Evolutionary conservation across 2,888 invertebrate species (phyloP).

Genomic region (Peribatodes rhomboidaria): DNA sequence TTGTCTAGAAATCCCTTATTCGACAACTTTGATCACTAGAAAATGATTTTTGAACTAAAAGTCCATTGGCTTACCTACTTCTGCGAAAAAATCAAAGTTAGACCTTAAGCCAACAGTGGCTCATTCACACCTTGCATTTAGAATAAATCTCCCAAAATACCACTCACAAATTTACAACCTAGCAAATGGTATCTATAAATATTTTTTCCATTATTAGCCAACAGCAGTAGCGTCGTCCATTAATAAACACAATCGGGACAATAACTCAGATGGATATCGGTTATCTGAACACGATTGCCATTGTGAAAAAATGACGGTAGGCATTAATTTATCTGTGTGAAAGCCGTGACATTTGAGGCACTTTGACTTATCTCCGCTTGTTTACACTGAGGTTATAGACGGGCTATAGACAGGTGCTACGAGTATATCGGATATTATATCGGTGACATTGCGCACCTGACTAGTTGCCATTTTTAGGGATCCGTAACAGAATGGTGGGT

Average conservation of each 20-base stretch:
- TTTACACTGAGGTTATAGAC: constrained; percentile 10
- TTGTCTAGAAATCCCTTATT: too few species aligned
- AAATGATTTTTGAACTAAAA: too few species aligned
- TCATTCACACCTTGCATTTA: background rate
- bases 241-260: constrained; percentile 50
- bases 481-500: too few species aligned
- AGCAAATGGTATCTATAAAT: constrained; percentile 3
- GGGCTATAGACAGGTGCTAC: background rate
- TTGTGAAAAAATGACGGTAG: constrained; percentile 38
- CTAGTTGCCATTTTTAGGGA: too few species aligned
- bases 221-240: constrained; percentile 49
- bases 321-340: constrained; percentile 50
- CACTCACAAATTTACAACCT: constrained; percentile 1
- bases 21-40: too few species aligned
- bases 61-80: too few species aligned
- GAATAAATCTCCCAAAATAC: background rate
- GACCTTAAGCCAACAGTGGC: background rate
- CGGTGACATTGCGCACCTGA: background rate
- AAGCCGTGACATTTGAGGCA: constrained; percentile 55
- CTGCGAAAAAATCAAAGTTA: too few species aligned
- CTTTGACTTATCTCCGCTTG: constrained; percentile 22
- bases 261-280: constrained; percentile 57
- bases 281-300: constrained; percentile 42
- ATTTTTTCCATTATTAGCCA: constrained; percentile 32
- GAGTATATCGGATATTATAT: background rate